Conservation (phyloP, 23 tunicate genomes). For the Ciona savignyi region DNA sequence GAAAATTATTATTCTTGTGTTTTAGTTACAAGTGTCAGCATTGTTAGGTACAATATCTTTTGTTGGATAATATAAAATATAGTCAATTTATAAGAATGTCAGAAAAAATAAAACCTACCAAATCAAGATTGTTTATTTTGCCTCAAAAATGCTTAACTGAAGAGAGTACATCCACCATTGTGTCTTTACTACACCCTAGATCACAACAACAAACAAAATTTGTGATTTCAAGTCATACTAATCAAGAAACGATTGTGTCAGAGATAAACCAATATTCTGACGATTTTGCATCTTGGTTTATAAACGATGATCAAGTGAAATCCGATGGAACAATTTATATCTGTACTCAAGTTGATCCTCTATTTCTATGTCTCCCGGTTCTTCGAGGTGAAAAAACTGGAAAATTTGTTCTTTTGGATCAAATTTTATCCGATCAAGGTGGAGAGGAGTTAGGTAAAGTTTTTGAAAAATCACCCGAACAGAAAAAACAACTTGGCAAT, state of each 20-base stretch:
- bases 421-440: conserved; percentile 17
- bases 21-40: no score
- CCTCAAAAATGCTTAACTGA: not conserved
- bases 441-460: conserved; percentile 4
- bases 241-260: conserved; percentile 4
- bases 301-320: conserved; percentile 30
- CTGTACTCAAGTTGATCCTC: conserved; percentile 64
- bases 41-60: no score
- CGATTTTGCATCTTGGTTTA: conserved; percentile 58
- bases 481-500: not conserved
- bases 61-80: no score
- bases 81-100: no score
- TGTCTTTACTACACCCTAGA: conserved; percentile 59
- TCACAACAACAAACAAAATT: conserved; percentile 29
- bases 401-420: conserved; percentile 62
- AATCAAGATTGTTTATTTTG: not conserved
- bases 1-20: no score
- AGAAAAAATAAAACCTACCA: not conserved
- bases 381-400: conserved; percentile 11
- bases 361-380: conserved; percentile 31
- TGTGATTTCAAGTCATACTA: conserved; percentile 2
- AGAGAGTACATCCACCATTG: not conserved
- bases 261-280: conserved; percentile 53
- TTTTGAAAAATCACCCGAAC: conserved; percentile 1
- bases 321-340: conserved; percentile 55